Evolutionary conservation across 2,797 vertebrate genomes (phyloP), one percentile per base, ranked within the genome.

Genomic region (Alectoris magna): DNA sequence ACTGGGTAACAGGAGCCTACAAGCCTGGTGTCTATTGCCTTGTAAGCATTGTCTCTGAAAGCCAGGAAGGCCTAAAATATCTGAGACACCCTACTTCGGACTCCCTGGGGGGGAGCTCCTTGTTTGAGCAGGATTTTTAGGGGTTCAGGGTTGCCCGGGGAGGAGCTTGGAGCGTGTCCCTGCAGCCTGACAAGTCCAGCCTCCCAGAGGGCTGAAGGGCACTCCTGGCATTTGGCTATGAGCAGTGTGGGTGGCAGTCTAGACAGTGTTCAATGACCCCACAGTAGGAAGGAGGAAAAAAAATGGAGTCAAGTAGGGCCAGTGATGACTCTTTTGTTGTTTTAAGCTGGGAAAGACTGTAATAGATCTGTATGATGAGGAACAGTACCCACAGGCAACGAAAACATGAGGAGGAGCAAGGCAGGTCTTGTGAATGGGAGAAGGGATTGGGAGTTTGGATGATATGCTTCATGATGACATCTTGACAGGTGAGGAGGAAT

Each of bases 221-320:
- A 29, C 11, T 70, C 81, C 43, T 69, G 44, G 24, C 43, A 29
- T 60, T 64, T 83, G 73, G 14, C 43, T 60, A 31, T 44, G 51
- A 60, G 48, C 60, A 34, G 48, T 29, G 16, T 41, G 12, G 38
- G 26, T 82, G 49, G 9, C 56, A 69, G 13, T 68, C n/a, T 46
- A 29, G 71, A 36, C 14, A 0, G 0, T 24, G 21, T 36, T 63
- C 34, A 18, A 0, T n/a, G 9, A 64, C 73, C 36, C 19, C 16
- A 48, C 13, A 23, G 36, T 44, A 29, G 6, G 23, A 64, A 24
- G 31, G 53, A n/a, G 34, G 14, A 24, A 48, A 36, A 36, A 16
- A 10, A 3, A 17, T 59, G 34, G 34, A 44, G 34, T 23, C 22
- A 23, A 49, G 39, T 34, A 74, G 63, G 18, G 78, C 9, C 11